These are phyloP conservation scores for Todiramphus chloris DNA, from an alignment of 2,113 vertebrate genomes.

Conservation along the genomic window DNA sequence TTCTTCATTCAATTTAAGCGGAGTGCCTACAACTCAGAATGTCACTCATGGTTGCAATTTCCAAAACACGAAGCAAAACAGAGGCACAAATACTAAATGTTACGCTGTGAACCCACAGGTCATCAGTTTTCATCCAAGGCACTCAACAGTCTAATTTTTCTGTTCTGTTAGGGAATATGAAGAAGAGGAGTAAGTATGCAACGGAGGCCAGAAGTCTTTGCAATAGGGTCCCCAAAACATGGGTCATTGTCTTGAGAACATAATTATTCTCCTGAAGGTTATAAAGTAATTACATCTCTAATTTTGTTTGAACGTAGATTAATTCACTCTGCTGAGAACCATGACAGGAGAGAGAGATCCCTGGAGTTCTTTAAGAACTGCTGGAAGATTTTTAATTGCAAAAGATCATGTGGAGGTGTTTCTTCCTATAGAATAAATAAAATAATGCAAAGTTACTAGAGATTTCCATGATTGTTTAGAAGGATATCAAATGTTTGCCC, in stretches of 20 bases:
- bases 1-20: not conserved
- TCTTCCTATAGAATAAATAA: constrained; percentile 35
- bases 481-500: not conserved
- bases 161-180: not conserved
- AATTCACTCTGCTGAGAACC: constrained; percentile 56
- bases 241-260: constrained; percentile 28
- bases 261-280: constrained; percentile 73
- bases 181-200: not conserved
- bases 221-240: constrained; percentile 32
- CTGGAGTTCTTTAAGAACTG: constrained; percentile 20
- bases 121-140: not conserved
- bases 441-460: not conserved
- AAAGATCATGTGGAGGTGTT: constrained; percentile 39
- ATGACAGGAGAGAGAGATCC: constrained; percentile 30
- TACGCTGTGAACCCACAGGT: not conserved
- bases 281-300: constrained; percentile 71
- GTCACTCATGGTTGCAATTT: not conserved
- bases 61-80: not conserved
- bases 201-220: not conserved
- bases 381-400: constrained; percentile 69
- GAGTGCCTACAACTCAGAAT: not conserved
- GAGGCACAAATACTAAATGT: not conserved
- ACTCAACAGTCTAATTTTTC: not conserved
- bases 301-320: constrained; percentile 69
- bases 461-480: not conserved